A percentile compares a stretch with the other conserved stretches of the same genome.
Evolutionary conservation across 2,113 vertebrate genomes (phyloP).

Genomic region (Gambusia affinis): DNA sequence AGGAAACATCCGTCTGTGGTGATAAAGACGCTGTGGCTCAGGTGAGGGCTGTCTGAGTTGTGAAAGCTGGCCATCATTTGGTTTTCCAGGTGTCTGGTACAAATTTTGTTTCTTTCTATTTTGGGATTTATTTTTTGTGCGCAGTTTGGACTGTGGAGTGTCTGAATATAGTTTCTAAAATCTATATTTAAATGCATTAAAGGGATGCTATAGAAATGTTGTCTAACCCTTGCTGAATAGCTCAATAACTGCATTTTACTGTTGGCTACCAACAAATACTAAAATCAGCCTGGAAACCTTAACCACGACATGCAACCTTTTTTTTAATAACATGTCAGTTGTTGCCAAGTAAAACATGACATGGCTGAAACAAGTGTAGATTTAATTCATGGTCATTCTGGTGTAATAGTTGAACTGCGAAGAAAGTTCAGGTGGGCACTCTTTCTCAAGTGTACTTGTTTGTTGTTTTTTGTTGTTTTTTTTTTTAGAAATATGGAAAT

Average conservation of each 20-base stretch:
- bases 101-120: slow-evolving; percentile 12
- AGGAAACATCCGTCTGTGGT: slow-evolving; percentile 26
- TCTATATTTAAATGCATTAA: background rate
- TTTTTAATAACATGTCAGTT: slow-evolving; percentile 13
- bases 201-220: slow-evolving; percentile 22
- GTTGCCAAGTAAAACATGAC: slow-evolving; percentile 9
- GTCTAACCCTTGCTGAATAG: slow-evolving; percentile 23
- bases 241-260: slow-evolving; percentile 9
- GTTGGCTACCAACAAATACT: slow-evolving; percentile 6
- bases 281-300: slow-evolving; percentile 24
- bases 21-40: slow-evolving; percentile 18
- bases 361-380: slow-evolving; percentile 12
- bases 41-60: background rate
- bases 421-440: slow-evolving; percentile 5
- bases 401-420: slow-evolving; percentile 2
- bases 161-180: slow-evolving; percentile 39
- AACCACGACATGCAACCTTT: background rate
- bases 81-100: slow-evolving; percentile 12
- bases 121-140: slow-evolving; percentile 39
- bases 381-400: slow-evolving; percentile 6
- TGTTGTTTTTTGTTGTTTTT: background rate
- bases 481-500: slow-evolving; percentile 20
- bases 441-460: slow-evolving; percentile 20
- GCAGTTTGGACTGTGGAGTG: slow-evolving; percentile 24
- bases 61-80: slow-evolving; percentile 23